Percentiles rank a stretch among this genome's conserved stretches.
These are phyloP conservation scores for Channa maculata DNA, from an alignment of 2,113 vertebrate genomes.

Conservation along the genomic window DNA sequence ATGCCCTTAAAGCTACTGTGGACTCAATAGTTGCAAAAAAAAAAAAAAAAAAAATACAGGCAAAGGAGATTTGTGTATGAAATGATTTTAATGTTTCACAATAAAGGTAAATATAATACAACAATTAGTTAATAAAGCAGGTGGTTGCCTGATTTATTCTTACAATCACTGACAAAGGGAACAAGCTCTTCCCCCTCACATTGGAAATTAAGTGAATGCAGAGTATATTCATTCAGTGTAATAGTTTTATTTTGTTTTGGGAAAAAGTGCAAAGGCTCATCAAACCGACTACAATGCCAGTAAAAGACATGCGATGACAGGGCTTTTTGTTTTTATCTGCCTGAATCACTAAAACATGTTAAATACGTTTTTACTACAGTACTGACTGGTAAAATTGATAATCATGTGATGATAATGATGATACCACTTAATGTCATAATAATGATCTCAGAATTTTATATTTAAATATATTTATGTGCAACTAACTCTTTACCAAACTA, in stretches of 20 bases:
- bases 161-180: conserved; percentile 25
- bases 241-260: conserved; percentile 36
- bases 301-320: neutral
- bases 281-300: neutral
- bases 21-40: neutral
- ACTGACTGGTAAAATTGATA: too few species aligned
- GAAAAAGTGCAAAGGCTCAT: conserved; percentile 52
- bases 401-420: too few species aligned
- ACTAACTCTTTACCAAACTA: too few species aligned
- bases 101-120: conserved; percentile 45
- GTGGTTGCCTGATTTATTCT: conserved; percentile 62
- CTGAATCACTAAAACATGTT: too few species aligned
- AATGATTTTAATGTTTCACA: conserved; percentile 71
- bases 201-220: conserved; percentile 34
- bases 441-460: too few species aligned
- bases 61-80: conserved; percentile 6
- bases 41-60: conserved; percentile 3
- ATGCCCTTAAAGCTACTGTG: neutral
- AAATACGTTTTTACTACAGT: too few species aligned
- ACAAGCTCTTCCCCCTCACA: conserved; percentile 29
- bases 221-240: conserved; percentile 16
- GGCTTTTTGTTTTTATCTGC: too few species aligned
- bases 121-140: conserved; percentile 57
- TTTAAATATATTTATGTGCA: too few species aligned
- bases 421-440: too few species aligned